phyloP scores from a whole-genome alignment of 2,797 vertebrate species.

The Pampus argenteus region DNA sequence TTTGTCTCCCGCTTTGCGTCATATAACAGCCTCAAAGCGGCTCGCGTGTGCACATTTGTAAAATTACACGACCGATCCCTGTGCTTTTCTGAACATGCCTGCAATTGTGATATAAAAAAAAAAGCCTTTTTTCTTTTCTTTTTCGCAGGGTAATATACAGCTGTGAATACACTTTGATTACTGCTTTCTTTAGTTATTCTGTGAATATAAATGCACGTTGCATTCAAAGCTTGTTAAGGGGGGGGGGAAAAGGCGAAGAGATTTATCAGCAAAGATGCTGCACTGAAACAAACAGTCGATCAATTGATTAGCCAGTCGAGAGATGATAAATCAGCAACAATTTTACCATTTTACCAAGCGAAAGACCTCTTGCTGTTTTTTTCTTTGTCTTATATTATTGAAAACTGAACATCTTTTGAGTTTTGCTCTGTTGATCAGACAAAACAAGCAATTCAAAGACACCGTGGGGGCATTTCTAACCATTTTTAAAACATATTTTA shows the following conservation, averaged over 20 bases:
- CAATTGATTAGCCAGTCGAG: background rate
- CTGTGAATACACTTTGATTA: slow-evolving; percentile 33
- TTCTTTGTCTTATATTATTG: background rate
- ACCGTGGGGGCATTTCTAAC: background rate
- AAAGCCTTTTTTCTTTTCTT: slow-evolving; percentile 18
- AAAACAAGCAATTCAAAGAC: background rate
- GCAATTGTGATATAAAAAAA: background rate
- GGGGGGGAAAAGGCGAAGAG: background rate
- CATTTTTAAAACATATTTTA: slow-evolving; percentile 12
- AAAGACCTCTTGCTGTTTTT: background rate
- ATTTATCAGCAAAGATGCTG: slow-evolving; percentile 10
- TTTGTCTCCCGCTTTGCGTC: slow-evolving; percentile 73
- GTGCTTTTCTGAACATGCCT: slow-evolving; percentile 9
- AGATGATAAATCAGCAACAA: background rate
- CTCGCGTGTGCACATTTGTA: slow-evolving; percentile 33
- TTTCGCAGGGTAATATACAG: slow-evolving; percentile 1
- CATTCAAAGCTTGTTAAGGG: slow-evolving; percentile 11
- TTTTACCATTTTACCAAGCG: background rate
- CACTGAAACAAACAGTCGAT: slow-evolving; percentile 17
- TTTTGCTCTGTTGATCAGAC: no score
- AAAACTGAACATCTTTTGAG: background rate
- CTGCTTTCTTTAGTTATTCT: slow-evolving; percentile 29
- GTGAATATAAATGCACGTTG: slow-evolving; percentile 10
- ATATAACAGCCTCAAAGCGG: slow-evolving; percentile 54
- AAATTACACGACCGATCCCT: slow-evolving; percentile 8